phyloP scores from a whole-genome alignment of 2,797 vertebrate genomes.

The Dallia pectoralis region DNA sequence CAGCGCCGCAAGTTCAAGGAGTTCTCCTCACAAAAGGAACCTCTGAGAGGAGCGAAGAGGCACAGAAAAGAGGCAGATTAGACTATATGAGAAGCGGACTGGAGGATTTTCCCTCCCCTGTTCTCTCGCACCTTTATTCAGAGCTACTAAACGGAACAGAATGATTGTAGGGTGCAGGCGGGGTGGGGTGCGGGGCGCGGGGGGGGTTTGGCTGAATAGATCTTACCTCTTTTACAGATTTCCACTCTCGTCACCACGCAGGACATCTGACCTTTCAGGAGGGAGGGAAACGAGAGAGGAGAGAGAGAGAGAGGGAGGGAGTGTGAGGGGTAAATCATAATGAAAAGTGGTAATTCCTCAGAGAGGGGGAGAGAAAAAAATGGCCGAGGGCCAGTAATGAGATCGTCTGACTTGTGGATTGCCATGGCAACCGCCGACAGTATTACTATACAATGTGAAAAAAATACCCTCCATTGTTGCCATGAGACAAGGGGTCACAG shows the following conservation, averaged over 20 bases:
- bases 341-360: slow-evolving; percentile 76
- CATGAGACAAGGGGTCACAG: slow-evolving; percentile 23
- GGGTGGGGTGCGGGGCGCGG: slow-evolving; percentile 75
- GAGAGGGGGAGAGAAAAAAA: slow-evolving; percentile 90
- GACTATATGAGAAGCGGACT: slow-evolving; percentile 69
- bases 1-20: slow-evolving; percentile 69
- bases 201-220: slow-evolving; percentile 86
- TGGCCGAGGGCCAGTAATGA: slow-evolving; percentile 95
- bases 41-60: slow-evolving; percentile 66
- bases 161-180: slow-evolving; percentile 86
- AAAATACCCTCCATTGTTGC: slow-evolving; percentile 72
- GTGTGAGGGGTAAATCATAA: slow-evolving; percentile 61
- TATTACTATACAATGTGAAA: slow-evolving; percentile 89
- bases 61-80: slow-evolving; percentile 69
- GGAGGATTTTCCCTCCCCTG: slow-evolving; percentile 45
- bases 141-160: slow-evolving; percentile 79
- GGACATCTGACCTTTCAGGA: slow-evolving; percentile 94
- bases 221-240: slow-evolving; percentile 87
- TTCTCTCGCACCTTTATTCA: slow-evolving; percentile 65
- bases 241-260: slow-evolving; percentile 88
- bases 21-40: slow-evolving; percentile 72
- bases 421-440: slow-evolving; percentile 85
- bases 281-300: slow-evolving; percentile 62
- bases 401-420: slow-evolving; percentile 93
- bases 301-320: slow-evolving; percentile 68